Evolutionary conservation across 2,113 vertebrate genomes (phyloP).

Genomic region (Zapus hudsonius): DNA sequence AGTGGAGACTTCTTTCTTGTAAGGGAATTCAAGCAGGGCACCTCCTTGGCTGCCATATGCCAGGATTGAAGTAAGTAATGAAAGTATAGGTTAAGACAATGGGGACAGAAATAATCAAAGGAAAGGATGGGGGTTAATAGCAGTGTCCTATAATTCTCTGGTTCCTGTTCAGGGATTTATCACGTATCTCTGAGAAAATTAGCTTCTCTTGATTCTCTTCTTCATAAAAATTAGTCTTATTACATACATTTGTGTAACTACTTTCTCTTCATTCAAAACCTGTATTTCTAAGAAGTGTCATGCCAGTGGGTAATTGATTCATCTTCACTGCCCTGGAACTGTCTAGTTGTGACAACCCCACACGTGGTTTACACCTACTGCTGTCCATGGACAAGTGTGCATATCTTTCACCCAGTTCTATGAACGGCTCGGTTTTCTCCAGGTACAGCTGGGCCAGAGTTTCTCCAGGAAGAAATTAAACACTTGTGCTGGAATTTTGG

Average conservation of each 20-base stretch:
- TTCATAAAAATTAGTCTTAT: conserved; percentile 13
- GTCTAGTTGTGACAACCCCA: background rate
- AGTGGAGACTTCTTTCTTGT: background rate
- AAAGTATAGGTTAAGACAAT: background rate
- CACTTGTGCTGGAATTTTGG: background rate
- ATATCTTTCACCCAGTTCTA: background rate
- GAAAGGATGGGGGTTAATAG: too few relatives aligned
- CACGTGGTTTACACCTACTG: background rate
- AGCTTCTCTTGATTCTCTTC: background rate
- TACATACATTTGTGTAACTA: background rate
- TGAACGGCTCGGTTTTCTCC: background rate
- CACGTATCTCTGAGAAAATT: background rate
- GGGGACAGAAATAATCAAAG: background rate
- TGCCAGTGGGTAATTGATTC: background rate
- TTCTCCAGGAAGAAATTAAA: background rate
- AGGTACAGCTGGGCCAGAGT: background rate
- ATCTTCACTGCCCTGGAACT: background rate
- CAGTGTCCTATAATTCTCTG: background rate
- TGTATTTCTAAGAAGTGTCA: background rate
- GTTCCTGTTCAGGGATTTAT: background rate
- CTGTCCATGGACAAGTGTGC: background rate
- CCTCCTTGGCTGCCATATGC: background rate
- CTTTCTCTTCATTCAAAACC: background rate
- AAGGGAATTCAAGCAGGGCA: background rate
- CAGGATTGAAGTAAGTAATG: background rate